Base-by-base conservation (phyloP, 2,113 vertebrate species). In the Phoxinus phoxinus region DNA sequence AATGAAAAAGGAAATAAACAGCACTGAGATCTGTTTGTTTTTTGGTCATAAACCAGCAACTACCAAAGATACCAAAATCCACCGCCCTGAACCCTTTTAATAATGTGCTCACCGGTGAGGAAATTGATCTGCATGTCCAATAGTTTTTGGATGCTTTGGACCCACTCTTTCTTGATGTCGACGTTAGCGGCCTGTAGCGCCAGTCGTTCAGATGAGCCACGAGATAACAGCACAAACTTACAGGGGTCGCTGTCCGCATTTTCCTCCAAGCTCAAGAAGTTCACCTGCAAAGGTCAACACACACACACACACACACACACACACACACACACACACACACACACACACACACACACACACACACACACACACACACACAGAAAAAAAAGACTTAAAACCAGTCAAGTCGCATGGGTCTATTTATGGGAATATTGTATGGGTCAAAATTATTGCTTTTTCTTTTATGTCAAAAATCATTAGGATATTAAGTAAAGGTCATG, bases 91-190 rank as follows among this genome's bases (percentile, higher is more conserved):
- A 61, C 19, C 48, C 15, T 19, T 80, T 75, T 6, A 13, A 13
- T 30, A 3, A 4, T 11, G 58, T 13, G 61, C 77, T 86, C 73
- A 99, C 98, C 98, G 74, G 98, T 98, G 85, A 99, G 92, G 91
- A 99, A 99, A 91, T 98, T 96, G 86, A 96, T 95, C 88, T 99
- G 98, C 53, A 97, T 96, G 44, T 99, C 97, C 91, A 99, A 93
- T 89, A 99, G 95, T 80, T 96, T 94, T 78, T 90, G 94, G 89
- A 99, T 97, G 88, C 97, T 96, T 71, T 96, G 96, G 44, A 96
- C 95, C 98, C 98, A 99, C 89, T 96, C 97, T 90, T 94, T 96
- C 1, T 97, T 97, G 93, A 98, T 96, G 92, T 96, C 94, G 75
- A 96, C 87, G 19, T 97, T 97, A 86, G 97, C 96, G 1, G 98